Evolutionary conservation across 1,140 invertebrate genomes (phyloP), one percentile per base, ranked within the genome.

Genomic region (Neelides sp.): DNA sequence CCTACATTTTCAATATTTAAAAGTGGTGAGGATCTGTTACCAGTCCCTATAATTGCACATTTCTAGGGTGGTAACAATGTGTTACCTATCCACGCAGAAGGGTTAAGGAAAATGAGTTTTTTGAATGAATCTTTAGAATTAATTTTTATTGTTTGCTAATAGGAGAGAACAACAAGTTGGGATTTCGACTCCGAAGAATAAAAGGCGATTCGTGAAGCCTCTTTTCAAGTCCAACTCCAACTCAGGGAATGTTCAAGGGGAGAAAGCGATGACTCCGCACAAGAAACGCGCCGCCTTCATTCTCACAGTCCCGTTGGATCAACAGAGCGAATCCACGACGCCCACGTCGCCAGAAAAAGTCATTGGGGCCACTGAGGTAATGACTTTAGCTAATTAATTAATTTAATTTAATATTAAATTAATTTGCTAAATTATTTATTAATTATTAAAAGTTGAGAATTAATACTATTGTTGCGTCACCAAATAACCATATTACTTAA

Each of bases 171-270:
- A 61, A 47, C 49, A 55, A 47, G 50, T 61, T 27, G 59, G 55
- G 28, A 34, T 61, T 19, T 24, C 43, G 10, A 15, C 37, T 1
- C 37, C 49, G 36, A 57, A 61, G 52, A 50, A 57, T 46, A 61
- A 60, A 54, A 35, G 58, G 39, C 43, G 56, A 20, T 56, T 55
- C 23, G n/a, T n/a, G n/a, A 61, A 57, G 42, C 59, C 59, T 15
- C 35, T 61, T 4, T 61, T 61, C 44, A 54, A 55, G 43, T 47
- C 41, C 17, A 48, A 52, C n/a, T 50, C 37, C 15, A 35, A 23
- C 45, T n/a, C n/a, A n/a, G n/a, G n/a, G 45, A 35, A 1, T 35
- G 12, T 35, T 15, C 27, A 10, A 54, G 40, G 19, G 24, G 22
- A 10, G 47, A 28, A 3, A 27, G 24, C n/a, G 24, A 32, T n/a